Evolutionary conservation across 1,140 invertebrate genomes (phyloP).

Genomic region (Triops cancriformis): DNA sequence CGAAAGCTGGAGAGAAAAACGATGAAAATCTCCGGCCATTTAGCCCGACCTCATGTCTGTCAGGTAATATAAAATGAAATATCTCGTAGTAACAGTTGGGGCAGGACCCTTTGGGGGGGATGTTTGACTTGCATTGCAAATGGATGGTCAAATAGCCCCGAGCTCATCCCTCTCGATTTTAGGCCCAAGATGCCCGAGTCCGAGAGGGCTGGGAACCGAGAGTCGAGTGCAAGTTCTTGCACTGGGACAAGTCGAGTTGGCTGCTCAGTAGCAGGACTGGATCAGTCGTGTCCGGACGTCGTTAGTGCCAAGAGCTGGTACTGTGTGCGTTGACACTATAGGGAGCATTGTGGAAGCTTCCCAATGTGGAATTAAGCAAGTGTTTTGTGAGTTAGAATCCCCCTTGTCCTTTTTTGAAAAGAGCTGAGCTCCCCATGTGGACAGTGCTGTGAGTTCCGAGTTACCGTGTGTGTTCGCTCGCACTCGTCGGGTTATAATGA

Average conservation of each 20-base stretch:
- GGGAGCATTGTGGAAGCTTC: too few relatives aligned
- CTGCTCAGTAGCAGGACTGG: too few relatives aligned
- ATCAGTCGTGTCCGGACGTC: too few relatives aligned
- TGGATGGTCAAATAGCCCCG: neutral
- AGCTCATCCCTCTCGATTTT: neutral
- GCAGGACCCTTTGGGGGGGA: neutral
- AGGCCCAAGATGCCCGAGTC: neutral
- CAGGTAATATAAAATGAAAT: conserved; percentile 11
- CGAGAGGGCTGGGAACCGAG: neutral
- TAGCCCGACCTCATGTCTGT: neutral
- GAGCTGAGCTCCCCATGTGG: too few relatives aligned
- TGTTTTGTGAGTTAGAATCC: too few relatives aligned
- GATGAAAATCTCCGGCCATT: neutral
- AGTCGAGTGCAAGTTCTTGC: neutral
- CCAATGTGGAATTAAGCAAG: too few relatives aligned
- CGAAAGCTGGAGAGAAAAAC: neutral
- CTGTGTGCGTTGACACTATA: too few relatives aligned
- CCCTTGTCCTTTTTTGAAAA: too few relatives aligned
- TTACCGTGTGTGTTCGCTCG: too few relatives aligned
- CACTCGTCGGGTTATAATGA: neutral
- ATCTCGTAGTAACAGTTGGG: neutral
- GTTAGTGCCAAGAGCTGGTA: too few relatives aligned
- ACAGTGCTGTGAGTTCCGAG: too few relatives aligned
- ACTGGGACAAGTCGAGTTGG: neutral
- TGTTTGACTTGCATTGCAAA: conserved; percentile 4